phyloP scores from a whole-genome alignment of 2,797 vertebrate genomes.

The Crenichthys baileyi region DNA sequence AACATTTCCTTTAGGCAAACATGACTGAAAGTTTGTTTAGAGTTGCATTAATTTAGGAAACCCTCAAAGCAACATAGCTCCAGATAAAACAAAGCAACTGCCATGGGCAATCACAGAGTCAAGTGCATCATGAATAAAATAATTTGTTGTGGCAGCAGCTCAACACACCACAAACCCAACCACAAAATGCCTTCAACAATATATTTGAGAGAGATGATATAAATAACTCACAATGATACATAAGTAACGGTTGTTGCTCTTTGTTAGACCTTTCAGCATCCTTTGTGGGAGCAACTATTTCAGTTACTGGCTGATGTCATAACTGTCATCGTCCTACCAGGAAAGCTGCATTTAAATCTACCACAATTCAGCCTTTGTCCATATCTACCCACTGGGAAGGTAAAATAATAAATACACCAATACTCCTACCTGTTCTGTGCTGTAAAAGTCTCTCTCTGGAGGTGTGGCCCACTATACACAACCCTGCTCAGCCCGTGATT shows the following conservation, averaged over 20 bases:
- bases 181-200: background rate
- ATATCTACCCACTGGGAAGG: background rate
- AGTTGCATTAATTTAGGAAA: slow-evolving; percentile 37
- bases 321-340: background rate
- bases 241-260: background rate
- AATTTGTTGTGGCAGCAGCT: slow-evolving; percentile 17
- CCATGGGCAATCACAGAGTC: slow-evolving; percentile 12
- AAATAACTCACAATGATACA: background rate
- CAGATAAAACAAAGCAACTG: slow-evolving; percentile 22
- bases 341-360: slow-evolving; percentile 22
- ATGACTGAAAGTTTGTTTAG: slow-evolving; percentile 1
- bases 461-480: slow-evolving; percentile 95
- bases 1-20: slow-evolving; percentile 3
- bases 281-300: slow-evolving; percentile 15
- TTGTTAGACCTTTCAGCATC: slow-evolving; percentile 9
- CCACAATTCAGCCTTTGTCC: background rate
- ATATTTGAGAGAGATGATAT: background rate
- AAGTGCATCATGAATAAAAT: slow-evolving; percentile 3
- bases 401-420: background rate
- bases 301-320: background rate
- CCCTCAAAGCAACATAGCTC: slow-evolving; percentile 29
- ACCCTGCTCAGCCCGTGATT: slow-evolving; percentile 94
- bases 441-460: slow-evolving; percentile 95
- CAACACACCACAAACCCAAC: slow-evolving; percentile 9
- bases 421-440: slow-evolving; percentile 92